phyloP scores from a whole-genome alignment of 2,797 vertebrate species.

The Fistularia commersonii region DNA sequence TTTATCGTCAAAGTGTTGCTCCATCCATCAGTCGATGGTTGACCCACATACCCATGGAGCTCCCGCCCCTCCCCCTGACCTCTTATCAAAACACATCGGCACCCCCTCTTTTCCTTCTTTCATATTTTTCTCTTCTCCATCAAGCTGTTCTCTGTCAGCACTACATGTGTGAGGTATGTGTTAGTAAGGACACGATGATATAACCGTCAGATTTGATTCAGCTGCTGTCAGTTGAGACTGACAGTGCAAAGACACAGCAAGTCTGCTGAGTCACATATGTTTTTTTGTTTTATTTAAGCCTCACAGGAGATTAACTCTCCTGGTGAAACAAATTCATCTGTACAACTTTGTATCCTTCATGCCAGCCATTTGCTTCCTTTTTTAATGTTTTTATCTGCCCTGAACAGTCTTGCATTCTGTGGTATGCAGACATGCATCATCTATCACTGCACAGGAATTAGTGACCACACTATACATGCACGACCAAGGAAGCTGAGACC shows the following conservation, averaged over 20 bases:
- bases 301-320: no score
- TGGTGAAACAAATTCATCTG: no score
- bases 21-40: slow-evolving; percentile 42
- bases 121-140: slow-evolving; percentile 9
- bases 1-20: slow-evolving; percentile 47
- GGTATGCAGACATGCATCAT: no score
- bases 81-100: slow-evolving; percentile 44
- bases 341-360: no score
- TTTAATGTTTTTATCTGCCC: no score
- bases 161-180: background rate
- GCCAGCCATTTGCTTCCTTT: no score
- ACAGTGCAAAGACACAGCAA: background rate
- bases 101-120: slow-evolving; percentile 46
- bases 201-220: background rate
- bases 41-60: slow-evolving; percentile 68
- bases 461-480: no score
- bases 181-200: background rate
- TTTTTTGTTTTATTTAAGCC: no score
- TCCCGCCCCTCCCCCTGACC: slow-evolving; percentile 53
- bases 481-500: no score
- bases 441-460: no score
- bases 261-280: background rate
- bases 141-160: slow-evolving; percentile 8
- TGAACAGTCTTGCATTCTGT: no score
- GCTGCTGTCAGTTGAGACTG: background rate